These are phyloP conservation scores for Menidia beryllina DNA, from an alignment of 2,113 vertebrate species.

Conservation along the genomic window DNA sequence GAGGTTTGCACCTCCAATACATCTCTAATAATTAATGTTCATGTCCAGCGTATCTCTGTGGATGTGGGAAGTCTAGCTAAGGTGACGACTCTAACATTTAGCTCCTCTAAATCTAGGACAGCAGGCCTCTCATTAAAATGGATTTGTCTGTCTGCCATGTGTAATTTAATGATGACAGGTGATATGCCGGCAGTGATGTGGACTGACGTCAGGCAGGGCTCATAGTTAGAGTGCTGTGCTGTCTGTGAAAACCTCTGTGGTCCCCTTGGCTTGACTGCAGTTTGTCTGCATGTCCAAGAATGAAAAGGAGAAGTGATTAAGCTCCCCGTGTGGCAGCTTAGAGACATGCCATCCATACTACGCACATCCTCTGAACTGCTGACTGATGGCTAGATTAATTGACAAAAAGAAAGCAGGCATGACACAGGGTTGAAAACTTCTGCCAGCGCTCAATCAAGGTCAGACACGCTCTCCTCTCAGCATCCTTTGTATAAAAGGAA, in stretches of 20 bases:
- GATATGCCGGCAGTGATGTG: slow-evolving; percentile 60
- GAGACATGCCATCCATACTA: slow-evolving; percentile 59
- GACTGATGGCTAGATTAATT: slow-evolving; percentile 52
- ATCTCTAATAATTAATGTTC: slow-evolving; percentile 53
- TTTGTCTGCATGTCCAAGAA: slow-evolving; percentile 54
- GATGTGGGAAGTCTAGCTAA: slow-evolving; percentile 15
- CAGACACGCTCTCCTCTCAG: slow-evolving; percentile 21
- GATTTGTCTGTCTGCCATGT: slow-evolving; percentile 46
- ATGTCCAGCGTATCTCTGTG: slow-evolving; percentile 33
- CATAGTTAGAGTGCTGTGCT: slow-evolving; percentile 29
- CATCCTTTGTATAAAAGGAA: not conserved
- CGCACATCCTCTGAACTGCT: slow-evolving; percentile 29
- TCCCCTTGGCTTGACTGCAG: slow-evolving; percentile 54
- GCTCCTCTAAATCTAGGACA: slow-evolving; percentile 39
- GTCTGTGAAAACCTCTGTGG: slow-evolving; percentile 41
- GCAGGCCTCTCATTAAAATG: slow-evolving; percentile 65
- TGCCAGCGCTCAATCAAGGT: slow-evolving; percentile 42
- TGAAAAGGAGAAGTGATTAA: slow-evolving; percentile 51
- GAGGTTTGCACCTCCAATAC: slow-evolving; percentile 25
- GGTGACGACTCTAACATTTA: slow-evolving; percentile 51
- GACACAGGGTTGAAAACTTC: slow-evolving; percentile 20
- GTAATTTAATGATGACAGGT: slow-evolving; percentile 79
- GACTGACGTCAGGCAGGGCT: slow-evolving; percentile 57
- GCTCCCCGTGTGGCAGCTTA: slow-evolving; percentile 53
- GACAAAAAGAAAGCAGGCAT: slow-evolving; percentile 49